Evolutionary conservation across 2,113 vertebrate genomes (phyloP).

Genomic region (Athene noctua): DNA sequence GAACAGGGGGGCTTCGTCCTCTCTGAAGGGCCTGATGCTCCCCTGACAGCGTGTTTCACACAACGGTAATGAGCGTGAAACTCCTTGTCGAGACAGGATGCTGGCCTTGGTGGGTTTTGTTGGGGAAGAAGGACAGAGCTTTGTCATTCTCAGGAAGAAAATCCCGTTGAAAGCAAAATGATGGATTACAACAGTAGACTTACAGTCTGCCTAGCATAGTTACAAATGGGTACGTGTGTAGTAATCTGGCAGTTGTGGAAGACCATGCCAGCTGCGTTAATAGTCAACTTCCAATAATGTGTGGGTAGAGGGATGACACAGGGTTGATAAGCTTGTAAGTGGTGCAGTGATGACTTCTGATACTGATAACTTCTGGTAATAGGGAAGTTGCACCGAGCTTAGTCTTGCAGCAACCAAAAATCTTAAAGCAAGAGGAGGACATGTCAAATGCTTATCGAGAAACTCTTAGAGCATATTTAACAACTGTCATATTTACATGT

Average conservation of each 20-base stretch:
- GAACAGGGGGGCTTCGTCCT: background rate
- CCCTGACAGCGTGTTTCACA: background rate
- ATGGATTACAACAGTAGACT: background rate
- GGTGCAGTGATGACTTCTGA: background rate
- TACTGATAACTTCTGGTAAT: background rate
- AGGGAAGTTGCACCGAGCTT: background rate
- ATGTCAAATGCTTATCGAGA: background rate
- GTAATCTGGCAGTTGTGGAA: background rate
- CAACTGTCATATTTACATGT: background rate
- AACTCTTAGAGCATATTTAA: background rate
- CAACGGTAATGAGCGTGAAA: background rate
- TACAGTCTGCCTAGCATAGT: background rate
- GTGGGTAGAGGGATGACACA: constrained; percentile 36
- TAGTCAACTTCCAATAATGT: background rate
- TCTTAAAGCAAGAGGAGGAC: background rate
- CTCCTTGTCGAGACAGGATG: background rate
- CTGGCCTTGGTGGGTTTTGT: background rate
- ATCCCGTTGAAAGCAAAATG: background rate
- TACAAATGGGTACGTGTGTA: background rate
- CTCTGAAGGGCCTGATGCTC: background rate
- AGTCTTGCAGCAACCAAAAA: background rate
- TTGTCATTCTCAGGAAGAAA: background rate
- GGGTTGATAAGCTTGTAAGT: background rate
- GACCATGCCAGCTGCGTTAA: background rate
- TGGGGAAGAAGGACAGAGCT: background rate